Evolutionary conservation across 2,888 invertebrate genomes (phyloP).

Genomic region (Volucella inflata): DNA sequence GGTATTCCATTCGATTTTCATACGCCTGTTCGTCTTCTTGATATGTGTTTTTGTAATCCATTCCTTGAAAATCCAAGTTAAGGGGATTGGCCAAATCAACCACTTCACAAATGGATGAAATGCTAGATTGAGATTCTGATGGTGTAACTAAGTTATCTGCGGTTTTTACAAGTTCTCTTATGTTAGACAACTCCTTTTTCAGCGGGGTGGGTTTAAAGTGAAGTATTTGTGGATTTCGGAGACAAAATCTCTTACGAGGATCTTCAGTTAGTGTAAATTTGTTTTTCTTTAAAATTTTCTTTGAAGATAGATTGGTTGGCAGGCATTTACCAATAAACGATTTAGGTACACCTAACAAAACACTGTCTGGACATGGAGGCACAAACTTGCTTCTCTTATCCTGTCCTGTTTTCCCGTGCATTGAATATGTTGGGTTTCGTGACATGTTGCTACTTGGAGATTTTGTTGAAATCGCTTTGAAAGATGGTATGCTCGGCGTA

Average conservation of each 20-base stretch:
- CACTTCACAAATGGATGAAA: constrained; percentile 80
- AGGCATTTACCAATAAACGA: constrained; percentile 79
- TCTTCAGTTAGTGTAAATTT: constrained; percentile 81
- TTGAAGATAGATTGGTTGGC: constrained; percentile 76
- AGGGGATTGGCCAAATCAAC: constrained; percentile 82
- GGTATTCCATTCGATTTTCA: constrained; percentile 80
- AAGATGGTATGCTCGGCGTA: background rate
- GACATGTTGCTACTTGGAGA: constrained; percentile 10
- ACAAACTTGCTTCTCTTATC: constrained; percentile 74
- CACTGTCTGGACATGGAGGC: constrained; percentile 79
- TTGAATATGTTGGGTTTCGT: constrained; percentile 4
- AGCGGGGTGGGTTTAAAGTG: constrained; percentile 77
- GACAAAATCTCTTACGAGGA: constrained; percentile 80
- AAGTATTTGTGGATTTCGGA: constrained; percentile 79
- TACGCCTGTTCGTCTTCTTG: constrained; percentile 81
- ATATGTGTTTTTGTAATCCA: constrained; percentile 82
- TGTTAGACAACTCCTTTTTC: constrained; percentile 76
- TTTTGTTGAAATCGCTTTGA: background rate
- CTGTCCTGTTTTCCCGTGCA: constrained; percentile 16
- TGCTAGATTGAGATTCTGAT: constrained; percentile 78
- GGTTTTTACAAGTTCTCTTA: constrained; percentile 80
- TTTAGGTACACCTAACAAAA: constrained; percentile 78
- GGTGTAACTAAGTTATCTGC: constrained; percentile 80
- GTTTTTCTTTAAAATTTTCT: constrained; percentile 77
- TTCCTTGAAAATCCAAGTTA: constrained; percentile 81